Evolutionary conservation across 1,140 invertebrate species (phyloP).

Genomic region (Trypoxylus dichotomus): DNA sequence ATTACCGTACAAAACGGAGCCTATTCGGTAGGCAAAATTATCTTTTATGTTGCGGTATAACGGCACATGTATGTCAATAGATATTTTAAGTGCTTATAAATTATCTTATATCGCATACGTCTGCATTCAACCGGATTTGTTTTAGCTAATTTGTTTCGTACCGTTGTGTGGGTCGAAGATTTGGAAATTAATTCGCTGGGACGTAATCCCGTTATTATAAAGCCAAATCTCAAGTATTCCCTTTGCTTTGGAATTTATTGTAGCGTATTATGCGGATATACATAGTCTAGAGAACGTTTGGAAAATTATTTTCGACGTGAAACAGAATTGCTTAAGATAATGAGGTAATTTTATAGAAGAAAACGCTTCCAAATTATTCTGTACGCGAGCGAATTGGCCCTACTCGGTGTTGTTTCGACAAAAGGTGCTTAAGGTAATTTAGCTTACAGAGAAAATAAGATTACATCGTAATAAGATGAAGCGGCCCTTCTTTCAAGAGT

Average conservation of each 20-base stretch:
- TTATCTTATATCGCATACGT: not conserved
- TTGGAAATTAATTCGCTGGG: not conserved
- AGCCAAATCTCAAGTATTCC: too few relatives aligned
- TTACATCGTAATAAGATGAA: too few relatives aligned
- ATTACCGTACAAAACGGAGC: not conserved
- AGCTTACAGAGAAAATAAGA: too few relatives aligned
- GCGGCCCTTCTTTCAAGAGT: too few relatives aligned
- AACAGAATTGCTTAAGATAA: not conserved
- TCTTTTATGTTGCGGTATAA: not conserved
- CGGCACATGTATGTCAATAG: not conserved
- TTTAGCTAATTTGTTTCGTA: not conserved
- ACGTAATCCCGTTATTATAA: not conserved
- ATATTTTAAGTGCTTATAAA: not conserved
- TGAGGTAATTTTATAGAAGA: not conserved
- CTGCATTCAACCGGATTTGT: not conserved
- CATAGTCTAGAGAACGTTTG: not conserved
- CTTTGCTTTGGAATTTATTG: not conserved
- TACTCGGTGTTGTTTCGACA: too few relatives aligned
- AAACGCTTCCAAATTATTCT: not conserved
- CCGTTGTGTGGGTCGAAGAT: not conserved
- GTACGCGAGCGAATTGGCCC: too few relatives aligned
- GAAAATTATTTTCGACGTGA: not conserved
- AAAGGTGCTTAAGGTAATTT: too few relatives aligned
- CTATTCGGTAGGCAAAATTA: not conserved
- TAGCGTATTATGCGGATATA: not conserved